Base-by-base conservation (phyloP, 2,888 invertebrate genomes). In the Leptinotarsa haldemani region DNA sequence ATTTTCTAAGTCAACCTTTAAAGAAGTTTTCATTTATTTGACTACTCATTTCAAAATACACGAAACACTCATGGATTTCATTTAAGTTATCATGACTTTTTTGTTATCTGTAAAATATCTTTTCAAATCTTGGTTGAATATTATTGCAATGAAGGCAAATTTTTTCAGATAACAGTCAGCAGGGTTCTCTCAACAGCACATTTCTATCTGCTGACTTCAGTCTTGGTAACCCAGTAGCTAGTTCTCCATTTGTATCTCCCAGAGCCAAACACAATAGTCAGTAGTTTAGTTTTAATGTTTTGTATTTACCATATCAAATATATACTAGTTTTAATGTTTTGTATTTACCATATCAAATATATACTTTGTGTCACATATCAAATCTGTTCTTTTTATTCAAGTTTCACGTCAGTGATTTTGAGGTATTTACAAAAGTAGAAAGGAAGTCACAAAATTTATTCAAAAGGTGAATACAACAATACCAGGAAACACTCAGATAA, bases 201-300 rank as follows among this genome's bases (percentile, higher is more conserved):
- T 22, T 66, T 50, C 18, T 50, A n/a, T 52, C 50, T 25, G 52
- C 13, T 16, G 66, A 47, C 22, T 53, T 46, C 9, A 66, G 18
- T 66, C n/a, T 66, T 66, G 66, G 53, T 18, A 65, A 52, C 22
- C 48, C 66, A 25, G 50, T 47, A 40, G 30, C 61, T 30, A 61
- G 61, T 61, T 61, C 61, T 40, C 61, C 61, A 61, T 30, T 30
- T 40, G 25, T n/a, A 61, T 61, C 61, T 61, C 18, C 61, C 1
- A 22, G 12, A 22, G 9, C 13, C n/a, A 61, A 61, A n/a, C 61
- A 61, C 4, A 12, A 22, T 18, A 56, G 15, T 22, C 22, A 22
- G 22, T 22, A 56, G 22, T 25, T 56, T 56, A 56, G 9, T 12
- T 56, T 12, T 20, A 20, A 20, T 56, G 13, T 56, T 25, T 56